Conservation (phyloP, 2,888 invertebrate genomes). For the Acrobasis suavella region DNA sequence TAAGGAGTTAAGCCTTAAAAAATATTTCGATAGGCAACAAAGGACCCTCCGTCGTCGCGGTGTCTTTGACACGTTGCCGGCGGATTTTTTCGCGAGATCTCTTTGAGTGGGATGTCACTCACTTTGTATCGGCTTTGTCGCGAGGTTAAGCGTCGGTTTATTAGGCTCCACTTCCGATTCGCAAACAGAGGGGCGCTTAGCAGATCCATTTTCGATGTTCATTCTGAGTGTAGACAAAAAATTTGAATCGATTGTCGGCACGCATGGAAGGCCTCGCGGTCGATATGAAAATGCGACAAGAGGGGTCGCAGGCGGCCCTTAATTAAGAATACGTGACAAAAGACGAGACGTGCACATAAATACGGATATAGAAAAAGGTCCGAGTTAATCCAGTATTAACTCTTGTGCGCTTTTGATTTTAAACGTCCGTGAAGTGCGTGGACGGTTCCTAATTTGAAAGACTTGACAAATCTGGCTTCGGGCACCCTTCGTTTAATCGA, state of each 20-base stretch:
- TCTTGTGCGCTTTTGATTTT: conserved; percentile 82
- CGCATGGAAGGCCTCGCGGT: conserved; percentile 62
- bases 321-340: conserved; percentile 84
- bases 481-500: conserved; percentile 75
- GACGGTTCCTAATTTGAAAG: conserved; percentile 76
- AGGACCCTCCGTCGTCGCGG: conserved; percentile 73
- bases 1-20: conserved; percentile 83
- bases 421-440: conserved; percentile 77
- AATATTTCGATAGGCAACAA: conserved; percentile 80
- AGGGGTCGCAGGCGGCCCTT: conserved; percentile 73
- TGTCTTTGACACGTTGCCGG: conserved; percentile 82
- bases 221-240: conserved; percentile 24
- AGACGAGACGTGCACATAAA: conserved; percentile 80
- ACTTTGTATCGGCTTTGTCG: conserved; percentile 81
- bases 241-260: conserved; percentile 41
- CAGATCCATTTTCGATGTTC: conserved; percentile 61
- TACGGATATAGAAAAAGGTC: conserved; percentile 77
- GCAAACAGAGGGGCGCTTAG: conserved; percentile 70
- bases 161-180: conserved; percentile 76
- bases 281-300: conserved; percentile 76
- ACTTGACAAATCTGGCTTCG: conserved; percentile 80
- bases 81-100: conserved; percentile 78
- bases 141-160: conserved; percentile 80
- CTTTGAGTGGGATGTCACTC: conserved; percentile 78
- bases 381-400: conserved; percentile 66